Conservation (phyloP, 2,113 vertebrate species). For the Ctenodactylus gundi region DNA sequence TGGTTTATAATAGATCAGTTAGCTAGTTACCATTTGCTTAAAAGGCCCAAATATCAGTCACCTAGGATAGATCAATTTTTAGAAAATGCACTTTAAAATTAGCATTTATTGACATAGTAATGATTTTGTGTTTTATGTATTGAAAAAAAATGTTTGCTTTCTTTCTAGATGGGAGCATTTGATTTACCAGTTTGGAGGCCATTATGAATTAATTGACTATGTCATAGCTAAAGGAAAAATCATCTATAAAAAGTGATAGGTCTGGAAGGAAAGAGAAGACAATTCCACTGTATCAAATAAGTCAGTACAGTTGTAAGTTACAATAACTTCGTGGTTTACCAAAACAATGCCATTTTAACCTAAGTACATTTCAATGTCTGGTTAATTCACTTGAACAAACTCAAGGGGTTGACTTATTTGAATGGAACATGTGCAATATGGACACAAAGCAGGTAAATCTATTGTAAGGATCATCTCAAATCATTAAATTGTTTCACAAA, state of each 20-base stretch:
- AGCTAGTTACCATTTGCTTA: not conserved
- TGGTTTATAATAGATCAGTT: not conserved
- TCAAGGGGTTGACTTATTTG: not conserved
- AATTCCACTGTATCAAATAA: not conserved
- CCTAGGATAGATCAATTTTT: not conserved
- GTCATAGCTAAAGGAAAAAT: constrained; percentile 94
- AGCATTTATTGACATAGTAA: not conserved
- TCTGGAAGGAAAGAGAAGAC: constrained; percentile 69
- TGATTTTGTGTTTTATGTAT: not conserved
- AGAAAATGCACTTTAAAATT: constrained; percentile 28
- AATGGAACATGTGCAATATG: not conserved
- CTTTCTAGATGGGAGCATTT: constrained; percentile 95
- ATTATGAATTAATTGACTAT: constrained; percentile 91
- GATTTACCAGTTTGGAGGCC: constrained; percentile 97
- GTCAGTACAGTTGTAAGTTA: not conserved
- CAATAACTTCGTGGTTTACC: not conserved
- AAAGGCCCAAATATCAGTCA: not conserved
- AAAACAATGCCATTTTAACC: not conserved
- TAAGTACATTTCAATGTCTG: not conserved
- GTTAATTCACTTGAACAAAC: not conserved
- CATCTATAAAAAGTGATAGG: constrained; percentile 86
- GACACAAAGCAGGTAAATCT: not conserved
- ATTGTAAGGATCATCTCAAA: not conserved
- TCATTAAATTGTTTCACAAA: not conserved
- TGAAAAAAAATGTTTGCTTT: constrained; percentile 49